Evolutionary conservation across 2,888 invertebrate species (phyloP), one percentile per base, ranked within the genome.

Genomic region (Drosophila macrospina): DNA sequence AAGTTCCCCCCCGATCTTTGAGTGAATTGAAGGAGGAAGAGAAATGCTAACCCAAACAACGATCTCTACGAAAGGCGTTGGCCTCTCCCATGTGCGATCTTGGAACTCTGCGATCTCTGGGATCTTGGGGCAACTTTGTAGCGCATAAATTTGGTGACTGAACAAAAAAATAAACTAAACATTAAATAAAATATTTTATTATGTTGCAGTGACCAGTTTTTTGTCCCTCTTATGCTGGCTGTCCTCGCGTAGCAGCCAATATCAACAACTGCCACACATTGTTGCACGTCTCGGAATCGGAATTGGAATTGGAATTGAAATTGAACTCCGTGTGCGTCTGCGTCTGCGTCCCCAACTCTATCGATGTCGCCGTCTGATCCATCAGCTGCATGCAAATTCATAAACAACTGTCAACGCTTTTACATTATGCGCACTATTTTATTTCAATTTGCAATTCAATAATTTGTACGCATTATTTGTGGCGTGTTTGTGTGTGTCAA

Each of bases 111-210:
- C n/a, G 20, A 20, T 20, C 20, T 20, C 3, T 28, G 32, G 4
- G 32, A 39, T 15, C 28, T 8, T 24, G 16, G 36, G n/a, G 61
- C 72, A 72, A 79, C 69, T 54, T 81, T 75, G 81, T 81, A 67
- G 78, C 55, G 55, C 76, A 82, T 83, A 66, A 79, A 79, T 83
- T 86, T 78, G 70, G 70, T 69, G 78, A 74, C 71, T 71, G 62
- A 56, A 76, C 79, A 68, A 41, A 32, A 55, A 55, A 55, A 55
- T 55, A 87, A 87, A 85, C 86, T 82, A 80, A 85, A 78, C 88
- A 86, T 83, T 85, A 84, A 85, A 87, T 90, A 86, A 87, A 90
- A 90, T 90, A 88, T 90, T 85, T 87, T 85, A 85, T 87, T 85
- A 78, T 84, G 86, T 76, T 82, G 84, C 74, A 63, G 61, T 59